Base-by-base conservation (phyloP, 1,140 invertebrate genomes). In the Atopsyche davidsoni region DNA sequence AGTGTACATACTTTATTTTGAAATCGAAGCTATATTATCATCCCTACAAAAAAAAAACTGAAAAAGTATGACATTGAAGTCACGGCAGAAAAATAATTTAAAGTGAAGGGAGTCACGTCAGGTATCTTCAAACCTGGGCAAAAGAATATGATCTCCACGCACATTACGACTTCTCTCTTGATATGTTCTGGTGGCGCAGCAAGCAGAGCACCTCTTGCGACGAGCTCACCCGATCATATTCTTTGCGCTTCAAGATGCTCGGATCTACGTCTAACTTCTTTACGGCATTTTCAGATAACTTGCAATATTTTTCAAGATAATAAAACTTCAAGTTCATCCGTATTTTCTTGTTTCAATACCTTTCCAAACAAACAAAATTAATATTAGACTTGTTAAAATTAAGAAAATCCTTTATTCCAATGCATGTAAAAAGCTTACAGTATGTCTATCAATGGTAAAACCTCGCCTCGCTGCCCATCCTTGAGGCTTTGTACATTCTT, bases 301-400 rank as follows among this genome's bases (percentile, higher is more conserved):
- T 57, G 50, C 46, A 53, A 46, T 50, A 45, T 46, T 32, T 48
- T 56, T 56, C 48, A 49, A 53, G 24, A 57, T 41, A 48, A 54
- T 49, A 46, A 54, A 46, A 58, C 48, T 72, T 72, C 67, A 70
- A 71, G 69, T 74, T 74, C 72, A 74, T 73, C 72, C 72, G 68
- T 74, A 72, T 70, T 70, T 72, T 74, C 72, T 74, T 74, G 69
- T 72, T 72, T 74, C 70, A 72, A 72, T 70, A 73, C 72, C 72
- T 74, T 74, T 74, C 70, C 68, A 73, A 73, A 73, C 69, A 73
- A 74, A 74, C 70, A 74, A 74, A 74, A 73, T 72, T 64, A 71
- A 69, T 63, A 72, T 74, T 74, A 74, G 72, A 72, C 67, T 72
- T 69, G 65, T 61, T 66, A 64, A 46, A 53, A 46, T 38, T 45